Conservation (phyloP, 1,140 invertebrate genomes). For the Dryas iulia region DNA sequence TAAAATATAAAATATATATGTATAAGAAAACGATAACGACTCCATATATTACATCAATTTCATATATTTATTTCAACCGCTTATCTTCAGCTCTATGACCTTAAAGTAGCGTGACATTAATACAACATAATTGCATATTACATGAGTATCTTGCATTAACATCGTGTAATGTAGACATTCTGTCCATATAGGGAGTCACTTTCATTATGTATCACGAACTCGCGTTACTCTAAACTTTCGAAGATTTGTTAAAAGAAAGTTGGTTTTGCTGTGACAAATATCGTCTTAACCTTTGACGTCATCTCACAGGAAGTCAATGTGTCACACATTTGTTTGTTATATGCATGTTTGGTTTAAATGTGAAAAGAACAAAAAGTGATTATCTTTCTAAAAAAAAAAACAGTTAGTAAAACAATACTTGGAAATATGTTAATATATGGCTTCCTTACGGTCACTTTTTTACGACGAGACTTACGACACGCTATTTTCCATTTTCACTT, state of each 20-base stretch:
- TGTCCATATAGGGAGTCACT: constrained; percentile 31
- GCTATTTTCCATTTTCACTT: too few relatives aligned
- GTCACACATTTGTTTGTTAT: not conserved
- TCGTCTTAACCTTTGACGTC: not conserved
- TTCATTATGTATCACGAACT: constrained; percentile 35
- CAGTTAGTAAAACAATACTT: too few relatives aligned
- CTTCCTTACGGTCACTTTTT: too few relatives aligned
- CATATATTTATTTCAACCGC: not conserved
- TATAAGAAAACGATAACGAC: not conserved
- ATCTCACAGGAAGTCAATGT: not conserved
- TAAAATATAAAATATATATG: not conserved
- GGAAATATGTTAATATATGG: too few relatives aligned
- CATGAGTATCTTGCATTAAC: not conserved
- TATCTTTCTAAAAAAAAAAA: not conserved
- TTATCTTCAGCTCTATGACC: constrained; percentile 10
- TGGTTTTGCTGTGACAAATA: not conserved
- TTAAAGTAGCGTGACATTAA: constrained; percentile 25
- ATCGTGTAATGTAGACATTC: constrained; percentile 21
- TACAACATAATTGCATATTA: constrained; percentile 20
- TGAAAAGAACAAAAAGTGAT: not conserved
- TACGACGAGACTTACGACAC: too few relatives aligned
- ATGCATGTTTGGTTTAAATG: not conserved
- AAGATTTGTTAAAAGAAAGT: constrained; percentile 32
- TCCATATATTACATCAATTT: not conserved
- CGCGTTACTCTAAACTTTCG: constrained; percentile 28